Evolutionary conservation across 2,888 invertebrate species (phyloP).

Genomic region (Cephonodes hylas): DNA sequence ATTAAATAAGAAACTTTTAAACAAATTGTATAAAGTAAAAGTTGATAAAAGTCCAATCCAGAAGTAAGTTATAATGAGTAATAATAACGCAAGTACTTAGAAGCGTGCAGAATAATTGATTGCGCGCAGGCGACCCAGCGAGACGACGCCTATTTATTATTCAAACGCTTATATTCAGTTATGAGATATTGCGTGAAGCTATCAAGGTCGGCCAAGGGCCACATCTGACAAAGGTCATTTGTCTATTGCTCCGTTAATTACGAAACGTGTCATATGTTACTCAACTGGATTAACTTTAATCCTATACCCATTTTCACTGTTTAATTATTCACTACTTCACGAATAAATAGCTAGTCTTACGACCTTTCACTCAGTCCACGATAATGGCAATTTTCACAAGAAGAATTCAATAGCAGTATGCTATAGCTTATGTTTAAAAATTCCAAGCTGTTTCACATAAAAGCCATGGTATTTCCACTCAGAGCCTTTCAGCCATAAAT

Average conservation of each 20-base stretch:
- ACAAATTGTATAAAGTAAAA: not conserved
- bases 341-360: not conserved
- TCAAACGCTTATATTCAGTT: conserved; percentile 42
- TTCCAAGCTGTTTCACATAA: not conserved
- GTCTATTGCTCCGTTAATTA: not conserved
- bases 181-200: conserved; percentile 28
- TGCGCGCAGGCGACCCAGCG: conserved; percentile 27
- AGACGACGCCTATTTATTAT: conserved; percentile 43
- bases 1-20: not conserved
- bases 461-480: not conserved
- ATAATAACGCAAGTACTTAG: conserved; percentile 8
- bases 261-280: not conserved
- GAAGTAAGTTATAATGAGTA: not conserved
- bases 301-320: not conserved
- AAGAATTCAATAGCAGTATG: not conserved
- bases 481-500: not conserved
- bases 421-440: not conserved
- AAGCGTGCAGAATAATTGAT: conserved; percentile 40
- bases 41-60: not conserved
- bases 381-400: not conserved
- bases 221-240: conserved; percentile 22
- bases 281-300: not conserved
- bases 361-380: too few species aligned
- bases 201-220: conserved; percentile 26
- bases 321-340: not conserved